phyloP scores from a whole-genome alignment of 1,140 invertebrate species.

The Heterodera carotae region DNA sequence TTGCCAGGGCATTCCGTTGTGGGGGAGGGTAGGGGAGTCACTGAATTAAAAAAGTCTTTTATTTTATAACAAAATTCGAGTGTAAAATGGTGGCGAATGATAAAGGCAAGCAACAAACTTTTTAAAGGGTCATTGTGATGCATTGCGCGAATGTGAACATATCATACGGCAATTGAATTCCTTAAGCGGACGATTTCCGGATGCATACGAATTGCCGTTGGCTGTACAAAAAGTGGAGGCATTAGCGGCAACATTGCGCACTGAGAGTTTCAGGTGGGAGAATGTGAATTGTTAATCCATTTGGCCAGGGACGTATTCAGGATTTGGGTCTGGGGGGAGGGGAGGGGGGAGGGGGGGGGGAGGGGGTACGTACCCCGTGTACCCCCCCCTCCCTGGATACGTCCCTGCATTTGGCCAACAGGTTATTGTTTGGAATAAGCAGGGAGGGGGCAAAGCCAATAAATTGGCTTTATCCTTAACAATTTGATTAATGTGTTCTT shows the following conservation, averaged over 20 bases:
- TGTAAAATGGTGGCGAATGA: too few relatives aligned
- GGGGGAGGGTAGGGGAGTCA: not conserved
- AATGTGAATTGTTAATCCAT: not conserved
- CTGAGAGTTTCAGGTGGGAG: slow-evolving; percentile 48
- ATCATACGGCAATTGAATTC: slow-evolving; percentile 16
- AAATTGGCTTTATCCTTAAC: too few relatives aligned
- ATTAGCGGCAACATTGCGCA: slow-evolving; percentile 54
- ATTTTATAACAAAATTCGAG: too few relatives aligned
- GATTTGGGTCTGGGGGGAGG: not conserved
- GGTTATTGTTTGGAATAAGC: too few relatives aligned
- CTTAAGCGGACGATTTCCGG: slow-evolving; percentile 38
- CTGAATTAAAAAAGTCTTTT: too few relatives aligned
- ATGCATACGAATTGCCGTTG: slow-evolving; percentile 43
- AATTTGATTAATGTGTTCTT: too few relatives aligned
- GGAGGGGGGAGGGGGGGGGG: too few relatives aligned
- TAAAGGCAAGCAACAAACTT: too few relatives aligned
- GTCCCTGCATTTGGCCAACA: too few relatives aligned
- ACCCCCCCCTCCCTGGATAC: not conserved
- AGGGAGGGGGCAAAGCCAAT: too few relatives aligned
- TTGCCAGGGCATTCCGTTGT: not conserved
- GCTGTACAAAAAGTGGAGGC: slow-evolving; percentile 49
- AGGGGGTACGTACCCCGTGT: not conserved
- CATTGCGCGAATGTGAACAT: not conserved
- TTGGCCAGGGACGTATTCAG: not conserved
- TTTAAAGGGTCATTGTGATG: slow-evolving; percentile 8